A percentile compares a stretch with the other conserved stretches of the same genome.
Evolutionary conservation across 2,888 invertebrate genomes (phyloP).

Genomic region (Pardosa pseudoannulata): DNA sequence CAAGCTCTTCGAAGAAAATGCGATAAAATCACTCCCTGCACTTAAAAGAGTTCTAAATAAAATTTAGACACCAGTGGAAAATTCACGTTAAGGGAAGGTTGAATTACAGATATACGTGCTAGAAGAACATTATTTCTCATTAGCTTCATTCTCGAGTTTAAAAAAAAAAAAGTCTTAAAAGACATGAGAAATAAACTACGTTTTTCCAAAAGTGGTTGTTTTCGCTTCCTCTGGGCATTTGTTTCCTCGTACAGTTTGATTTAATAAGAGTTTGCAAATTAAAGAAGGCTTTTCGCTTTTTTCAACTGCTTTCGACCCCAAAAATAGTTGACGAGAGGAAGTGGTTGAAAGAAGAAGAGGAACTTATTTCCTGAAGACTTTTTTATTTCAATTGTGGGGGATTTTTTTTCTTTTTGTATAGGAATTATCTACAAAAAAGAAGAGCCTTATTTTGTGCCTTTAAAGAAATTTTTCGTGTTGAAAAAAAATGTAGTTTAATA

Average conservation of each 20-base stretch:
- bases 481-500: too few relatives aligned
- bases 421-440: too few relatives aligned
- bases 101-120: not conserved
- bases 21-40: too few relatives aligned
- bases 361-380: not conserved
- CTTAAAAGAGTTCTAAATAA: conserved; percentile 5
- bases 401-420: too few relatives aligned
- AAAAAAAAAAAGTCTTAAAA: not conserved
- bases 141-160: not conserved
- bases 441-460: too few relatives aligned
- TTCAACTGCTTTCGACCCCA: not conserved
- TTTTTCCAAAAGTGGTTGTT: conserved; percentile 8
- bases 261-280: conserved; percentile 10
- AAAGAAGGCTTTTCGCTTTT: not conserved
- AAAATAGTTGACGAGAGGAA: not conserved
- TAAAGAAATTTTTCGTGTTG: too few relatives aligned
- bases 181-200: not conserved
- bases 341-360: not conserved
- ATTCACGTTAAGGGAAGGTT: not conserved
- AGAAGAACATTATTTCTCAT: conserved; percentile 8
- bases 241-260: conserved; percentile 1
- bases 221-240: not conserved
- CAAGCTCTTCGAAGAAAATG: too few relatives aligned
- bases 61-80: not conserved
- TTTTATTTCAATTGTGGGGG: not conserved